A percentile compares a stretch with the other conserved stretches of the same genome.
phyloP scores from a whole-genome alignment of 2,888 invertebrate genomes.

The Drosophila anomelani region DNA sequence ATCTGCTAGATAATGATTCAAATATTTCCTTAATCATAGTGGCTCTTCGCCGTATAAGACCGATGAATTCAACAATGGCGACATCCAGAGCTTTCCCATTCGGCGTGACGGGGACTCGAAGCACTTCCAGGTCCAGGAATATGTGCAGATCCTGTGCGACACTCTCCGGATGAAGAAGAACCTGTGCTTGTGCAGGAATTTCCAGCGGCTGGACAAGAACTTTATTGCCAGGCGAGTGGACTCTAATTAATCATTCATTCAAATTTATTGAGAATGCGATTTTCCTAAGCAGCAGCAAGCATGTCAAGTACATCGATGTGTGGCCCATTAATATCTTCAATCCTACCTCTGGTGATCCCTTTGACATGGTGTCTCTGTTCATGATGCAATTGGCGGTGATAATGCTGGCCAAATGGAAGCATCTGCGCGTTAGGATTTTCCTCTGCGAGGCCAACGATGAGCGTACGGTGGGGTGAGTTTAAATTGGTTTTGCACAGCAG shows the following conservation, averaged over 20 bases:
- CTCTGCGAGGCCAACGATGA: conserved; percentile 88
- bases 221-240: conserved; percentile 88
- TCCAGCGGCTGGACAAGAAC: conserved; percentile 92
- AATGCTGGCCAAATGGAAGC: conserved; percentile 95
- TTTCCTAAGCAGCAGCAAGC: conserved; percentile 78
- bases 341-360: conserved; percentile 91
- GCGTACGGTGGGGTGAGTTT: conserved; percentile 75
- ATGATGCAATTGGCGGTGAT: conserved; percentile 98
- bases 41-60: conserved; percentile 87
- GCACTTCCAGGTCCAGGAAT: conserved; percentile 87
- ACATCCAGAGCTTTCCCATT: conserved; percentile 86
- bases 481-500: not conserved
- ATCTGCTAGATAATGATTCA: not conserved
- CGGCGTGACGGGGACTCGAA: conserved; percentile 85
- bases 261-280: not conserved
- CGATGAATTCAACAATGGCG: conserved; percentile 86
- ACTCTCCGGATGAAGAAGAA: conserved; percentile 97
- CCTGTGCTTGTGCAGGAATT: conserved; percentile 96
- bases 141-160: conserved; percentile 94
- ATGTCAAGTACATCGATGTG: conserved; percentile 95
- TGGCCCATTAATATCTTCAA: conserved; percentile 98
- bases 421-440: conserved; percentile 93
- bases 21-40: conserved; percentile 69
- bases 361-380: conserved; percentile 96
- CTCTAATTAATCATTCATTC: not conserved